Conservation (phyloP, 2,888 invertebrate genomes). For the Plebejus anna region DNA sequence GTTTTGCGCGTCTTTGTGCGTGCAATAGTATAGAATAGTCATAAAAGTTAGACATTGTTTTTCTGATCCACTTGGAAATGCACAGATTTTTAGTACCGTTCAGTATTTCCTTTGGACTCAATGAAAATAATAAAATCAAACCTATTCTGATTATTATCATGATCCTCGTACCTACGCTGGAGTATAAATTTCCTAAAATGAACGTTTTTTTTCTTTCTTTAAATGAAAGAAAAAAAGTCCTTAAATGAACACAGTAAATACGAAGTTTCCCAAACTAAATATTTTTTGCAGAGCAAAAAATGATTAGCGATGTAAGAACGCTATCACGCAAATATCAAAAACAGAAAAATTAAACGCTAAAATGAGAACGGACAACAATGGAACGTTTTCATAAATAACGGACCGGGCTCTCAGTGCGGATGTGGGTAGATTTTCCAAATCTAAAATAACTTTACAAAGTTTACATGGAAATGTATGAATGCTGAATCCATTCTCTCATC, state of each 20-base stretch:
- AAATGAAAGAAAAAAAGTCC: no score
- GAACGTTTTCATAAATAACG: constrained; percentile 75
- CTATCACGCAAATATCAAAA: constrained; percentile 62
- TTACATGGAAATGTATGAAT: neutral
- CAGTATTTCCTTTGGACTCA: no score
- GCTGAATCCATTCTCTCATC: neutral
- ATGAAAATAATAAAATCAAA: no score
- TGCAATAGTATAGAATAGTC: neutral
- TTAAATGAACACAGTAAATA: neutral
- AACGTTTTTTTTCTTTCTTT: neutral
- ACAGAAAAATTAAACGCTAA: constrained; percentile 68
- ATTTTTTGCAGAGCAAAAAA: constrained; percentile 46
- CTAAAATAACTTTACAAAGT: no score
- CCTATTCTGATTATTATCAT: no score
- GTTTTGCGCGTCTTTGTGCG: neutral
- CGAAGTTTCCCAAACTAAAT: neutral
- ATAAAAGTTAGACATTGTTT: neutral
- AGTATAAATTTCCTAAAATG: no score
- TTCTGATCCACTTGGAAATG: neutral
- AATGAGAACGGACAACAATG: constrained; percentile 75
- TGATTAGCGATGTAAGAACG: constrained; percentile 63
- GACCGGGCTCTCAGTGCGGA: constrained; percentile 73
- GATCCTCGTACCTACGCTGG: no score
- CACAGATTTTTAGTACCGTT: no score
- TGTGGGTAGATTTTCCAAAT: constrained; percentile 61